phyloP scores from a whole-genome alignment of 2,888 invertebrate species.

The Epistrophella euchroma region DNA sequence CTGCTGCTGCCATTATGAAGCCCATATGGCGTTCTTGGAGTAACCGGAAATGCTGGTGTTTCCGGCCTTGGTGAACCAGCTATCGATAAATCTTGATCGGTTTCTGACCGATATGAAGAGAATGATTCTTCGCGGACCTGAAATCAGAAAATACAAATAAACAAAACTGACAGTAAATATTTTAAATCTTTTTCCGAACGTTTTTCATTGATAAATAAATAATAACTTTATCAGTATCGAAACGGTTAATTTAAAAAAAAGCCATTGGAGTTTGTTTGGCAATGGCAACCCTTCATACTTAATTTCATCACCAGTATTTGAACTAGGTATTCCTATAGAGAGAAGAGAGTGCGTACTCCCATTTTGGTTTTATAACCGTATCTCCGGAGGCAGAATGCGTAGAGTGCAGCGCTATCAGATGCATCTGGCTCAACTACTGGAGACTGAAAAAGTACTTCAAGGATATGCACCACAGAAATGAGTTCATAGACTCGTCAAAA shows the following conservation, averaged over 20 bases:
- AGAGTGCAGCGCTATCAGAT: background rate
- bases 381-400: background rate
- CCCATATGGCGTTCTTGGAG: slow-evolving; percentile 93
- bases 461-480: background rate
- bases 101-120: slow-evolving; percentile 88
- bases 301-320: background rate
- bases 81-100: slow-evolving; percentile 85
- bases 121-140: slow-evolving; percentile 87
- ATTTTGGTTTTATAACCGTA: too few species aligned
- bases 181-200: background rate
- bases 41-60: slow-evolving; percentile 97
- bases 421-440: background rate
- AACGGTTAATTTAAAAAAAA: background rate
- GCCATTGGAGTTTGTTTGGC: background rate
- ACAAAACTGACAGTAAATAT: accelerated
- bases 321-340: background rate
- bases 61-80: slow-evolving; percentile 89
- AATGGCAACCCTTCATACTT: background rate
- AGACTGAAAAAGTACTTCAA: background rate
- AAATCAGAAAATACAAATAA: background rate
- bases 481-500: background rate
- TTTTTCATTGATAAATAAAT: slow-evolving; percentile 17
- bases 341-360: background rate
- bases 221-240: background rate
- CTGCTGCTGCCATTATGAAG: slow-evolving; percentile 88